These are phyloP conservation scores for Cylindroiulus punctatus DNA, from an alignment of 2,888 invertebrate genomes.

Conservation along the genomic window DNA sequence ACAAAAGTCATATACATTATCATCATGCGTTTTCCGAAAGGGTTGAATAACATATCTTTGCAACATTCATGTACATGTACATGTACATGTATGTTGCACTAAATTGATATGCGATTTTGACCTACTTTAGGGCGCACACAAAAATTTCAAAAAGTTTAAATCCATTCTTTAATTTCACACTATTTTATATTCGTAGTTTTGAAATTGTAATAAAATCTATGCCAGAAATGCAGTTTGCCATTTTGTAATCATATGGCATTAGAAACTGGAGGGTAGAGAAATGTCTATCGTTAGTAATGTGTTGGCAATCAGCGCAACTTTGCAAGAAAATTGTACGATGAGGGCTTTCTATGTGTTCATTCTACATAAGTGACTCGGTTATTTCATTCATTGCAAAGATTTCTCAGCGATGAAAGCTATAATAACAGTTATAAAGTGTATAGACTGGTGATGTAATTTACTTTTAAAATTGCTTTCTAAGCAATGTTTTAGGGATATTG, in stretches of 20 bases:
- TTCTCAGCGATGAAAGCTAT: neutral
- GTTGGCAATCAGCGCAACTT: neutral
- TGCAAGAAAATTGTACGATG: neutral
- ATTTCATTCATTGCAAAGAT: constrained; percentile 15
- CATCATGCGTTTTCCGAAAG: too few relatives aligned
- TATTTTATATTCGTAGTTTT: neutral
- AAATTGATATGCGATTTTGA: neutral
- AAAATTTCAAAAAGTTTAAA: neutral
- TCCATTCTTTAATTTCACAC: constrained; percentile 7
- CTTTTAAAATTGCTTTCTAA: neutral
- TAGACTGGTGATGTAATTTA: neutral
- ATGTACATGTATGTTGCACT: neutral
- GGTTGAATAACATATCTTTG: too few relatives aligned
- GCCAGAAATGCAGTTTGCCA: neutral
- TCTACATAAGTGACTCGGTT: neutral
- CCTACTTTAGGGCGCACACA: neutral
- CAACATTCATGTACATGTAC: neutral
- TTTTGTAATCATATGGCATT: constrained; percentile 4
- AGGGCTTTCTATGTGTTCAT: neutral
- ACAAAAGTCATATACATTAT: too few relatives aligned
- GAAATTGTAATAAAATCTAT: neutral
- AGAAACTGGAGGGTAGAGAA: neutral
- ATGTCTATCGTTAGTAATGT: neutral
- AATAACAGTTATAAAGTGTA: constrained; percentile 10
- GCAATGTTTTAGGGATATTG: neutral